A percentile compares a stretch with the other conserved stretches of the same genome.
Conservation (phyloP, 2,113 vertebrate genomes). For the Bostrychus sinensis region DNA sequence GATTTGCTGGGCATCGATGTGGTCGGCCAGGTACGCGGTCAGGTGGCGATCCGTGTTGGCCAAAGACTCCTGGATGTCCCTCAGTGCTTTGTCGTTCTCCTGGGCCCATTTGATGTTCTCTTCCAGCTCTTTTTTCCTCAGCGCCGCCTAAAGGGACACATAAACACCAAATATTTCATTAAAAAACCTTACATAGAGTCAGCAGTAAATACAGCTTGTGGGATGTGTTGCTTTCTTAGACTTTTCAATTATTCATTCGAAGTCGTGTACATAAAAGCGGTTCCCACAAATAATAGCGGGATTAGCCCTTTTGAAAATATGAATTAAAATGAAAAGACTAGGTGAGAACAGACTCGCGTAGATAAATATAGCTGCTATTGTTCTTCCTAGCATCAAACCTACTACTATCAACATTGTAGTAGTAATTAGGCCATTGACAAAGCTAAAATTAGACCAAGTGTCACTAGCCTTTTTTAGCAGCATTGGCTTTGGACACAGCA, state of each 20-base stretch:
- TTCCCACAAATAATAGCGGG: not conserved
- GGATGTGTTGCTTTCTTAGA: not conserved
- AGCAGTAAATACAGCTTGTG: not conserved
- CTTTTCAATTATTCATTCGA: constrained; percentile 5
- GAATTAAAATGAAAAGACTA: constrained; percentile 4
- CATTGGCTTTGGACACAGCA: not conserved
- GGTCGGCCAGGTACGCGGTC: constrained; percentile 85
- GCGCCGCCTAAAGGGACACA: constrained; percentile 79
- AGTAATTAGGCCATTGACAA: not conserved
- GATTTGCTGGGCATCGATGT: constrained; percentile 92
- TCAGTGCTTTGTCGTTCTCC: constrained; percentile 90
- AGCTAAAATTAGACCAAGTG: not conserved
- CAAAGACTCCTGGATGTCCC: constrained; percentile 89
- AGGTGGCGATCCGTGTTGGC: constrained; percentile 89
- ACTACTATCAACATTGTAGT: too few species aligned
- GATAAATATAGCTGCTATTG: not conserved
- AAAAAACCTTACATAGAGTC: not conserved
- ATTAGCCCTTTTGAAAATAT: not conserved
- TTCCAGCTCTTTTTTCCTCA: constrained; percentile 89
- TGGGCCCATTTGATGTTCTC: constrained; percentile 89
- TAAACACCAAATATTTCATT: not conserved
- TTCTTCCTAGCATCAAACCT: not conserved
- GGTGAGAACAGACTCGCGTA: constrained; percentile 1
- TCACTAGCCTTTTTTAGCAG: not conserved
- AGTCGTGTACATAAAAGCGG: constrained; percentile 12